These are phyloP conservation scores for Pithys albifrons DNA, from an alignment of 2,113 vertebrate species.

Conservation along the genomic window DNA sequence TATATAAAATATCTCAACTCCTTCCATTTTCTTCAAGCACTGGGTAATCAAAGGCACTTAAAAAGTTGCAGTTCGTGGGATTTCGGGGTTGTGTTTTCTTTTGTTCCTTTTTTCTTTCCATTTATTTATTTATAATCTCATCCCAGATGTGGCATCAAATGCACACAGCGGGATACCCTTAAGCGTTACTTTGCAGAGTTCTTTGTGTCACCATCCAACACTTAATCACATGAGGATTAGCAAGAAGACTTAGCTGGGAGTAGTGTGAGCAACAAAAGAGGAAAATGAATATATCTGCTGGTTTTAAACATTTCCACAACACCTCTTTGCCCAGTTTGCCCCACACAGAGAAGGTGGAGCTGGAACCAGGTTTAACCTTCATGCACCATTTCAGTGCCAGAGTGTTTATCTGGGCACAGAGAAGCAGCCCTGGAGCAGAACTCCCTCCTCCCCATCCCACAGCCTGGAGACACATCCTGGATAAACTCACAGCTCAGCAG, in stretches of 20 bases:
- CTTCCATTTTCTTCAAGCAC: neutral
- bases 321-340: neutral
- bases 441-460: neutral
- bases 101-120: neutral
- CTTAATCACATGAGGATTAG: neutral
- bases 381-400: neutral
- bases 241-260: neutral
- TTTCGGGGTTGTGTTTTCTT: neutral
- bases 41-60: neutral
- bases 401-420: neutral
- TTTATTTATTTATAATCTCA: neutral
- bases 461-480: neutral
- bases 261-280: neutral
- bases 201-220: neutral
- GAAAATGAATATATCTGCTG: neutral
- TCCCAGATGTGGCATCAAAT: constrained; percentile 15
- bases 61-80: neutral
- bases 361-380: neutral
- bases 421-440: neutral
- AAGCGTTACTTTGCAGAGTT: neutral
- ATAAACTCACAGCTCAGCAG: neutral
- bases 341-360: neutral
- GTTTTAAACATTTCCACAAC: neutral
- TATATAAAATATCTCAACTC: neutral
- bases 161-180: neutral